Conservation (phyloP, 2,113 vertebrate genomes). For the Silurus meridionalis region DNA sequence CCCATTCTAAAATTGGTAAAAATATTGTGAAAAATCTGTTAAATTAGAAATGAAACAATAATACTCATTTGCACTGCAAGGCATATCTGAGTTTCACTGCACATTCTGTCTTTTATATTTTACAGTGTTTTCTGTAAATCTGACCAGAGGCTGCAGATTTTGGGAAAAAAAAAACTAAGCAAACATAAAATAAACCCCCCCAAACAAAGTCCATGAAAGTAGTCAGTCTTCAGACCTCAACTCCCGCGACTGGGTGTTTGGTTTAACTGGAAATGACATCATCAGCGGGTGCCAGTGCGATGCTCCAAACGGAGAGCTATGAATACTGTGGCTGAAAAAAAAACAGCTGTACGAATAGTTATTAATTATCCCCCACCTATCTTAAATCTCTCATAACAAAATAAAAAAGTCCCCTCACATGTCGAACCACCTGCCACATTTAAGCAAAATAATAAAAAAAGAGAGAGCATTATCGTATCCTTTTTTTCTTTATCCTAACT, state of each 20-base stretch:
- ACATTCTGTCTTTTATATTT: constrained; percentile 48
- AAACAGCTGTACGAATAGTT: neutral
- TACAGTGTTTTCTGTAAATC: constrained; percentile 44
- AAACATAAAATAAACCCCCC: neutral
- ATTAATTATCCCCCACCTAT: constrained; percentile 5
- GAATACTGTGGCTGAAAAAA: constrained; percentile 60
- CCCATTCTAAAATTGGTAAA: constrained; percentile 57
- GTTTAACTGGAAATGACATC: constrained; percentile 42
- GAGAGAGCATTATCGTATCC: neutral
- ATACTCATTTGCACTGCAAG: constrained; percentile 74
- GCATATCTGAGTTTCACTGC: constrained; percentile 67
- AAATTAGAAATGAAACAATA: constrained; percentile 58
- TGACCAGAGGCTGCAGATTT: constrained; percentile 48
- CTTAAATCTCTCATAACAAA: neutral
- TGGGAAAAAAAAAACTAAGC: neutral
- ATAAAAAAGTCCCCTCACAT: neutral
- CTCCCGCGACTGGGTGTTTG: constrained; percentile 32
- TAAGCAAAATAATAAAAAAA: neutral
- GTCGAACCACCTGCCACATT: neutral
- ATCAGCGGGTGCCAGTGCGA: constrained; percentile 41
- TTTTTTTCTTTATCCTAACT: constrained; percentile 6
- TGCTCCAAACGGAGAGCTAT: constrained; percentile 56
- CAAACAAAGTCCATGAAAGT: neutral
- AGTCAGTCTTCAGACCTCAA: constrained; percentile 28
- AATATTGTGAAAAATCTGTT: constrained; percentile 52